A percentile compares a stretch with the other conserved stretches of the same genome.
Evolutionary conservation across 2,113 vertebrate genomes (phyloP).

Genomic region (Caracal caracal): DNA sequence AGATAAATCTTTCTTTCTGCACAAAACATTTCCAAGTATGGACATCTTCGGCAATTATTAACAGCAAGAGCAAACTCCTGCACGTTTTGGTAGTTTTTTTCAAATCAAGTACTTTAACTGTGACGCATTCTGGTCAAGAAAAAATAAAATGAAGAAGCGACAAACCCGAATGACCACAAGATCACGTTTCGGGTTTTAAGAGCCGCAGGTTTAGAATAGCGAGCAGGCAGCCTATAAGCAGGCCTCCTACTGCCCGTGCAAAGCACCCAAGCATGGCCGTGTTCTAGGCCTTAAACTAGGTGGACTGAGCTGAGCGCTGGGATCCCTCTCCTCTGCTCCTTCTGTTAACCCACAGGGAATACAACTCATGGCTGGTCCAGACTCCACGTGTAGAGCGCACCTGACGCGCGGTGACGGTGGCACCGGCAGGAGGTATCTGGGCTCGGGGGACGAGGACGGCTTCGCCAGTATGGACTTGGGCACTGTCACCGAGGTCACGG

Average conservation of each 20-base stretch:
- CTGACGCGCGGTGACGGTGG: constrained; percentile 84
- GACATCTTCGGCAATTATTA: not conserved
- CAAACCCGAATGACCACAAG: not conserved
- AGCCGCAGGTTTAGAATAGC: not conserved
- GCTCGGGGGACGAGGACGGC: constrained; percentile 88
- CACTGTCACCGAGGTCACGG: constrained; percentile 73
- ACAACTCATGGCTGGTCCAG: rapidly evolving
- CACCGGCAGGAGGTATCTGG: constrained; percentile 86
- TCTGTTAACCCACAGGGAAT: no score
- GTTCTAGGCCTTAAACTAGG: no score
- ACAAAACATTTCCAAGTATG: not conserved
- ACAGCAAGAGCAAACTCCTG: not conserved
- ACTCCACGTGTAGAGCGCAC: constrained; percentile 80
- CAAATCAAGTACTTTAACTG: not conserved
- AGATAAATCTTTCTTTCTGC: not conserved
- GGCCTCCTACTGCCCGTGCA: not conserved
- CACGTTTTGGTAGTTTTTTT: not conserved
- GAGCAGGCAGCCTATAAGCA: not conserved
- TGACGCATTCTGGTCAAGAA: no score
- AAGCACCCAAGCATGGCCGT: rapidly evolving
- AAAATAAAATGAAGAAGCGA: not conserved
- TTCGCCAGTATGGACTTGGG: constrained; percentile 96
- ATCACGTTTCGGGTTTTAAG: not conserved
- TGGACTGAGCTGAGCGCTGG: rapidly evolving
- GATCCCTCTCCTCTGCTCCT: no score